Evolutionary conservation across 2,888 invertebrate species (phyloP).

Genomic region (Pristionchus fissidentatus): DNA sequence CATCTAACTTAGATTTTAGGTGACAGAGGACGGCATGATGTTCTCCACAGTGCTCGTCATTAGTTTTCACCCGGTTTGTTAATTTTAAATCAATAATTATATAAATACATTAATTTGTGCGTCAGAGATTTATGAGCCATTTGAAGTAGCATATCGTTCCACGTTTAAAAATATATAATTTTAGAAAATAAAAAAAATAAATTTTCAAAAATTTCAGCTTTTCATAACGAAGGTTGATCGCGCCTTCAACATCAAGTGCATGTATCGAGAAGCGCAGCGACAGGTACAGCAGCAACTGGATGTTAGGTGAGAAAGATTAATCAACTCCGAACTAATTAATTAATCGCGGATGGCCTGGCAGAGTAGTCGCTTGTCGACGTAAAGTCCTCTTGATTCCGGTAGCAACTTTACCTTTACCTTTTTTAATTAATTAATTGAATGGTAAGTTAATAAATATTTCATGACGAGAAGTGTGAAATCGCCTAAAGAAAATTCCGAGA

Average conservation of each 20-base stretch:
- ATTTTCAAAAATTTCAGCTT: conserved; percentile 56
- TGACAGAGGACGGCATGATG: conserved; percentile 74
- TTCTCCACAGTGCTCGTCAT: conserved; percentile 75
- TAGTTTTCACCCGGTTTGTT: conserved; percentile 73
- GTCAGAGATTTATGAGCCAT: neutral
- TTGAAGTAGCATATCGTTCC: no score
- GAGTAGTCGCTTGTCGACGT: no score
- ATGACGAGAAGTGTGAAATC: no score
- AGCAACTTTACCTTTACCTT: no score
- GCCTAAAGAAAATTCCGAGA: no score
- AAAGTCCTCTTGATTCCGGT: no score
- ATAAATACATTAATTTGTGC: neutral
- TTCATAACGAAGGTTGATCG: conserved; percentile 75
- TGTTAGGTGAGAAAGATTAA: conserved; percentile 75
- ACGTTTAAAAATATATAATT: neutral
- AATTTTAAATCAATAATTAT: neutral
- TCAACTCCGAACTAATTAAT: no score
- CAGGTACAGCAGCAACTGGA: conserved; percentile 70
- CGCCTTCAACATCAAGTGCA: conserved; percentile 75
- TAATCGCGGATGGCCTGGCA: no score
- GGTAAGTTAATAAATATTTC: no score
- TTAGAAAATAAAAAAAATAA: neutral
- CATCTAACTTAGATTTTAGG: conserved; percentile 54
- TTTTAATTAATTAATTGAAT: no score
- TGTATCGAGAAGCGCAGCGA: conserved; percentile 72